A percentile compares a stretch with the other conserved stretches of the same genome.
phyloP scores from a whole-genome alignment of 2,888 invertebrate genomes.

The Phytoseiulus persimilis region DNA sequence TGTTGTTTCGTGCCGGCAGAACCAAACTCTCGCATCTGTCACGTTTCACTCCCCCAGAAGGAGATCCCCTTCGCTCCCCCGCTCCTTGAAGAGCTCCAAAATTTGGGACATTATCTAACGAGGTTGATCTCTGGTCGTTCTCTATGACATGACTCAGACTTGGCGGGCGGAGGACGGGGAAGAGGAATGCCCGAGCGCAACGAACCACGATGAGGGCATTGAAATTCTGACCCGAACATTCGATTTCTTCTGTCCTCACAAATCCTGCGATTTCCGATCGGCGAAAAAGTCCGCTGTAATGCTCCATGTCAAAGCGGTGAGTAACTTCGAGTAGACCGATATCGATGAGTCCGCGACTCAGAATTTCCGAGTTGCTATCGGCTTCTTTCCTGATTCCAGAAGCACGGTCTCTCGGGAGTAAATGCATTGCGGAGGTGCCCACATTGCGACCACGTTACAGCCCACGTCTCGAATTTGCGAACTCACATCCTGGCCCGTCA shows the following conservation, averaged over 20 bases:
- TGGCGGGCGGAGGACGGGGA: background rate
- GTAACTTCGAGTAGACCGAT: background rate
- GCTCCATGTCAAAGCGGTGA: background rate
- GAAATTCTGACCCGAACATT: background rate
- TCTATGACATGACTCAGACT: background rate
- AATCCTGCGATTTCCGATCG: background rate
- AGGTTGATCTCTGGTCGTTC: too few relatives aligned
- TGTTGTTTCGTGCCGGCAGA: too few relatives aligned
- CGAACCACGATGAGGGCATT: background rate
- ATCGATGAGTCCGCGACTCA: too few relatives aligned
- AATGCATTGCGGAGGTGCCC: background rate
- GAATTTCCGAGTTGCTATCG: too few relatives aligned
- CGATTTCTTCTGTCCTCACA: background rate
- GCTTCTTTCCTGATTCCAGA: background rate
- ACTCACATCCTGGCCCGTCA: background rate
- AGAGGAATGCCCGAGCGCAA: background rate
- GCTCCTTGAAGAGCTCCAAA: too few relatives aligned
- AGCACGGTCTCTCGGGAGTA: background rate
- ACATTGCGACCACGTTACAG: background rate
- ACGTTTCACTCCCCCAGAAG: too few relatives aligned
- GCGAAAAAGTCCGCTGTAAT: background rate
- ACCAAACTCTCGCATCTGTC: too few relatives aligned
- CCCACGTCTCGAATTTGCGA: background rate
- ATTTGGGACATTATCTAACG: too few relatives aligned
- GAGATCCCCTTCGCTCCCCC: too few relatives aligned